Conservation (phyloP, 1,140 invertebrate genomes). For the Aporrectodea caliginosa region DNA sequence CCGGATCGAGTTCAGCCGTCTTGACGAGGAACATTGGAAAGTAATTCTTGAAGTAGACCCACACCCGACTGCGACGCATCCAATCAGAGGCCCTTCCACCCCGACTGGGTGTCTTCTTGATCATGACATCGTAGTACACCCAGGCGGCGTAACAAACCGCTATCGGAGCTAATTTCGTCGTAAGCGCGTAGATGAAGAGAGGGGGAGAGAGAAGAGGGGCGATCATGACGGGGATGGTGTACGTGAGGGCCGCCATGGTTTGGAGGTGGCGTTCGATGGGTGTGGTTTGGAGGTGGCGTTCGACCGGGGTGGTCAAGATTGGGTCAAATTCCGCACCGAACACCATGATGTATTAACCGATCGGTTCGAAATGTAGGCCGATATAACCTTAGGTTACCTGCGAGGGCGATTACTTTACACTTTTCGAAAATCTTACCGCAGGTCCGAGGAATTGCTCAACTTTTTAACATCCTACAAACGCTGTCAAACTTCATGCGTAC, state of each 20-base stretch:
- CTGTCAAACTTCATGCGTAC: too few species aligned
- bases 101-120: neutral
- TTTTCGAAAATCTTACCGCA: too few species aligned
- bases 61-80: neutral
- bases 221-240: slow-evolving; percentile 57
- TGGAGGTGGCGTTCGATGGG: slow-evolving; percentile 72
- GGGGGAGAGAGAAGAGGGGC: slow-evolving; percentile 57
- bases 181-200: slow-evolving; percentile 45
- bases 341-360: too few species aligned
- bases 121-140: neutral
- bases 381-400: too few species aligned
- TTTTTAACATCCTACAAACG: too few species aligned
- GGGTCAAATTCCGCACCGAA: slow-evolving; percentile 70
- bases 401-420: too few species aligned
- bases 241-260: slow-evolving; percentile 69
- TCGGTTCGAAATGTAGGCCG: too few species aligned
- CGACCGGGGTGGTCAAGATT: slow-evolving; percentile 68
- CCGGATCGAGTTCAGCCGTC: slow-evolving; percentile 71
- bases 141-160: neutral
- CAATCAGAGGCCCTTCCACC: neutral
- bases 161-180: neutral
- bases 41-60: slow-evolving; percentile 7
- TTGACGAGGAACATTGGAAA: slow-evolving; percentile 5
- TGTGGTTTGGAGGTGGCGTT: slow-evolving; percentile 72
- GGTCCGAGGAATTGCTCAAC: too few species aligned